A percentile compares a stretch with the other conserved stretches of the same genome.
Conservation (phyloP, 2,888 invertebrate species). For the Spilosoma lubricipeda region DNA sequence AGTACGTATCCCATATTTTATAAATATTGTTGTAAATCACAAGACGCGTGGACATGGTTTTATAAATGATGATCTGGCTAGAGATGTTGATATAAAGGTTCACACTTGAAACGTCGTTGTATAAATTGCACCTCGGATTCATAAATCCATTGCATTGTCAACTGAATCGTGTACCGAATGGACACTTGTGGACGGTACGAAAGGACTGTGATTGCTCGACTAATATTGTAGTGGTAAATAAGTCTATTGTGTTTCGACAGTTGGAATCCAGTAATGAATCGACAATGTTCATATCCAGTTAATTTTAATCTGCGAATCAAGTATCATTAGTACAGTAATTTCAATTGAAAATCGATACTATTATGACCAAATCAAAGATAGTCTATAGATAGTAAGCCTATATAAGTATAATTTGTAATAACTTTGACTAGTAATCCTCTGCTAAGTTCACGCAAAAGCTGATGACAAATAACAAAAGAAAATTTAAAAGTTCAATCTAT, state of each 20-base stretch:
- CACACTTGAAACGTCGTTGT: constrained; percentile 62
- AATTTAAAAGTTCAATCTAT: not conserved
- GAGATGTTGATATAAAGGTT: constrained; percentile 74
- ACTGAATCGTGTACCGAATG: constrained; percentile 49
- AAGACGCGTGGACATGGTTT: constrained; percentile 54
- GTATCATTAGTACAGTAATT: not conserved
- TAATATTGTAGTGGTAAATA: constrained; percentile 47
- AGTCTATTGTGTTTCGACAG: constrained; percentile 42
- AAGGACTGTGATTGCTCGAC: constrained; percentile 49
- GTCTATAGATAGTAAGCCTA: not conserved
- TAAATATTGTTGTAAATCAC: constrained; percentile 58
- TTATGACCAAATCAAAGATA: not conserved
- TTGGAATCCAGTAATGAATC: constrained; percentile 39
- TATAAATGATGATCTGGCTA: constrained; percentile 71
- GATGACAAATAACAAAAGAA: not conserved
- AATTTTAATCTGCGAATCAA: not conserved
- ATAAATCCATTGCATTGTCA: constrained; percentile 64
- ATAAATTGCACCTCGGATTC: constrained; percentile 50
- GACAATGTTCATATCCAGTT: constrained; percentile 23
- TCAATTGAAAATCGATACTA: not conserved
- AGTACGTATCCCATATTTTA: constrained; percentile 50
- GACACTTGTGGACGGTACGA: constrained; percentile 41
- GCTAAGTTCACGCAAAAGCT: not conserved
- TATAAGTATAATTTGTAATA: not conserved
- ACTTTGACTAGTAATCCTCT: not conserved